These are phyloP conservation scores for Nycteola revayana DNA, from an alignment of 2,888 invertebrate species.

Conservation along the genomic window DNA sequence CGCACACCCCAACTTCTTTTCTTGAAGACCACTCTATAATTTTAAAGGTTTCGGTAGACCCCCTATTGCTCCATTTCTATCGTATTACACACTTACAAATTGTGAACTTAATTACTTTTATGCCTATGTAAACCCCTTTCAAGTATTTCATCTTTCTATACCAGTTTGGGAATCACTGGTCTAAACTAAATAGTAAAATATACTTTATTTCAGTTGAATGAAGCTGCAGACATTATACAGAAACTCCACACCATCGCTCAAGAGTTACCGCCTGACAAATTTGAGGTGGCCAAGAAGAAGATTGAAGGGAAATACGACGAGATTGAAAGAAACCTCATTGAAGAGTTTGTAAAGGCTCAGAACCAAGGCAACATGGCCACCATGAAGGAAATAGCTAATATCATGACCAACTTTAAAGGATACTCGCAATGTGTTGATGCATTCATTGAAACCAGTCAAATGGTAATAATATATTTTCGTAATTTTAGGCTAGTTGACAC, in stretches of 20 bases:
- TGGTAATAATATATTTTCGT: slow-evolving; percentile 82
- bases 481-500: no score
- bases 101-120: no score
- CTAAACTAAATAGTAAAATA: no score
- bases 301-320: slow-evolving; percentile 95
- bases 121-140: no score
- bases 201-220: slow-evolving; percentile 89
- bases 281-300: slow-evolving; percentile 91
- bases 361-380: slow-evolving; percentile 90
- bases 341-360: slow-evolving; percentile 96
- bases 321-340: slow-evolving; percentile 93
- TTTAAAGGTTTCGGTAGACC: no score
- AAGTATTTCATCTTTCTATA: no score
- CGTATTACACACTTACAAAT: no score
- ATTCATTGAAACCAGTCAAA: slow-evolving; percentile 97
- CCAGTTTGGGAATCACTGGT: no score
- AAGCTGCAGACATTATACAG: slow-evolving; percentile 98
- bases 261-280: slow-evolving; percentile 94
- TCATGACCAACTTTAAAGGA: slow-evolving; percentile 97
- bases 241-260: slow-evolving; percentile 97
- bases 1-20: no score
- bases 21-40: no score
- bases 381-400: slow-evolving; percentile 96
- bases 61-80: no score
- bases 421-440: slow-evolving; percentile 98